These are phyloP conservation scores for Tympanuchus pallidicinctus DNA, from an alignment of 2,113 vertebrate genomes.

Conservation along the genomic window DNA sequence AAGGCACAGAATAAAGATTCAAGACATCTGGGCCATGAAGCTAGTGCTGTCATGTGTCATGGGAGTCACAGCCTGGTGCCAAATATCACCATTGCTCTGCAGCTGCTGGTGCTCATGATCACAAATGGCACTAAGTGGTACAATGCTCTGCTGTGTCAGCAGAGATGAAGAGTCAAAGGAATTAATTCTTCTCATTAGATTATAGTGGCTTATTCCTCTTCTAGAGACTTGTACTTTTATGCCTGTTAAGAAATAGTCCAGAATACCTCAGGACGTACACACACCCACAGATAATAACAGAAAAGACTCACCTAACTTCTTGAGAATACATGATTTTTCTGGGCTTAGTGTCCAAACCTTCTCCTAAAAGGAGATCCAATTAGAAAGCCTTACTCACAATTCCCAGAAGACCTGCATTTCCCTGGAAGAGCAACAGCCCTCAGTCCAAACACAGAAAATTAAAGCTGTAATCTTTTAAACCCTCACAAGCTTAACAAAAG, in stretches of 20 bases:
- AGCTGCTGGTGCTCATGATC: constrained; percentile 4
- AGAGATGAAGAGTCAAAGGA: background rate
- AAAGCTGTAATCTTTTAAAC: background rate
- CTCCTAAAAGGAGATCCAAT: background rate
- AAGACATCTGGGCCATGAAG: constrained; percentile 43
- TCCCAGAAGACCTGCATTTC: background rate
- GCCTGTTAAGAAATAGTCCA: background rate
- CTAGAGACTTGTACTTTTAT: background rate
- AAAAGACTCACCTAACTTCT: background rate
- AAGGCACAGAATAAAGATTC: background rate
- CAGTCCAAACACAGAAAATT: background rate
- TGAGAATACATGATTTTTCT: background rate
- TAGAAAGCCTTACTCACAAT: background rate
- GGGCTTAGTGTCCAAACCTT: background rate
- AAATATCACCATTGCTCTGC: constrained; percentile 29
- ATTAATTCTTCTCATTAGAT: background rate
- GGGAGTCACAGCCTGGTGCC: constrained; percentile 30
- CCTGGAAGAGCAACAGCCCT: background rate
- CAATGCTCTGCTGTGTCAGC: background rate
- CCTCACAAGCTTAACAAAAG: background rate
- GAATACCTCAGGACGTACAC: background rate
- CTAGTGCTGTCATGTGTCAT: constrained; percentile 17
- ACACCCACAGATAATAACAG: no score
- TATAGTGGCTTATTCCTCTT: background rate
- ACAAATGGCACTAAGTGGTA: constrained; percentile 27